phyloP scores from a whole-genome alignment of 2,113 vertebrate species.

The Haemorhous mexicanus region DNA sequence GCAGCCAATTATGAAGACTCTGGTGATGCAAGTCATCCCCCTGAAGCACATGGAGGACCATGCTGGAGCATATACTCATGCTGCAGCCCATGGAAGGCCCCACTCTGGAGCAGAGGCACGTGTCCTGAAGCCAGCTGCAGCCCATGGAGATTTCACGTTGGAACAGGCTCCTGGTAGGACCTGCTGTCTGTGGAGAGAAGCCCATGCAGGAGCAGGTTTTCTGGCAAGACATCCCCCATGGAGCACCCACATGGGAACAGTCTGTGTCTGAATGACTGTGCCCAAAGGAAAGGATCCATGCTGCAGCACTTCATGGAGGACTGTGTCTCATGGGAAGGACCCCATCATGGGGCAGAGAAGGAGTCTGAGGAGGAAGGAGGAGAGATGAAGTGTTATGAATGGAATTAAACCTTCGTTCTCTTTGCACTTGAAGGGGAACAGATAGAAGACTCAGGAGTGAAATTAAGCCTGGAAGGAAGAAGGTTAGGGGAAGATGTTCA shows the following conservation, averaged over 20 bases:
- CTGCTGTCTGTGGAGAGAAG: neutral
- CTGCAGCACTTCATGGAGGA: neutral
- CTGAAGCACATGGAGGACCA: neutral
- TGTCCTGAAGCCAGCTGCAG: neutral
- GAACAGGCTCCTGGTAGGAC: neutral
- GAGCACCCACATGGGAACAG: neutral
- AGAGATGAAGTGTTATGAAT: neutral
- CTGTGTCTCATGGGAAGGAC: neutral
- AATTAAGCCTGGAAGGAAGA: neutral
- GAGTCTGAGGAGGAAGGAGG: neutral
- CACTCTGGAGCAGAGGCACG: neutral
- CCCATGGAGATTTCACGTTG: rapidly evolving
- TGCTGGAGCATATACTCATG: neutral
- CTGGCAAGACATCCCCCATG: neutral
- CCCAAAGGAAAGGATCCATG: neutral
- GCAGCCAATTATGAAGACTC: rapidly evolving
- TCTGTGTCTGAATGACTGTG: neutral
- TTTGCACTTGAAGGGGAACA: neutral
- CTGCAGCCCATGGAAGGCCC: neutral
- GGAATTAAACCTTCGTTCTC: neutral
- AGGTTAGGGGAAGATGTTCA: rapidly evolving
- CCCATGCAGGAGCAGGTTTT: neutral
- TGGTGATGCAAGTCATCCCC: neutral
- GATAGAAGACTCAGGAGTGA: neutral
- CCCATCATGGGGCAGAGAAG: neutral